Evolutionary conservation across 2,888 invertebrate genomes (phyloP).

Genomic region (Criorhina ranunculi): DNA sequence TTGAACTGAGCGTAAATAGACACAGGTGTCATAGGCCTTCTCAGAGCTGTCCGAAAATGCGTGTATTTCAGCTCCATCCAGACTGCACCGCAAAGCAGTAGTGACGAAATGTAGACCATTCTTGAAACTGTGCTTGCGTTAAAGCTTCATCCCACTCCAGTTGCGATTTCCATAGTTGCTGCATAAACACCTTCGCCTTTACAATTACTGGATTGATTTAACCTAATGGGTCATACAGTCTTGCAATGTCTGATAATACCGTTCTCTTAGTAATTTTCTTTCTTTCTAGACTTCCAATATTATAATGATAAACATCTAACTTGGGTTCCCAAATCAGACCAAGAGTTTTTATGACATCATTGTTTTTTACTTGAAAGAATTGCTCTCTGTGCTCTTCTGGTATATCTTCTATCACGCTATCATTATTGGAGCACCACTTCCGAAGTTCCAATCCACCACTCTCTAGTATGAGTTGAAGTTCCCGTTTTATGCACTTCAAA

Average conservation of each 20-base stretch:
- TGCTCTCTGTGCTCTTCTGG: background rate
- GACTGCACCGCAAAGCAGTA: no score
- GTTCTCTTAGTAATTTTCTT: constrained; percentile 28
- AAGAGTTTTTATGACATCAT: constrained; percentile 11
- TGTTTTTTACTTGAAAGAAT: constrained; percentile 1
- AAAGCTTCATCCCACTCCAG: constrained; percentile 34
- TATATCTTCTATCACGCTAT: background rate
- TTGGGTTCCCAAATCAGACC: constrained; percentile 18
- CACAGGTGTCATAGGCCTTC: constrained; percentile 40
- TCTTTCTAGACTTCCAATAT: background rate
- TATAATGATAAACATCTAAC: background rate
- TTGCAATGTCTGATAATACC: constrained; percentile 33
- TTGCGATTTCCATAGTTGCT: constrained; percentile 18
- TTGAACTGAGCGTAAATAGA: constrained; percentile 28
- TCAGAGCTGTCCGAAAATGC: constrained; percentile 54
- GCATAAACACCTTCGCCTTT: constrained; percentile 18
- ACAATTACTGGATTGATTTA: constrained; percentile 44
- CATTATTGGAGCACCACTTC: constrained; percentile 20
- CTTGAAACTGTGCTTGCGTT: constrained; percentile 24
- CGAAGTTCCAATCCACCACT: background rate
- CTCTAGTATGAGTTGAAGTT: background rate
- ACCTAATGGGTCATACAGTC: constrained; percentile 41
- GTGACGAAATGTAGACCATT: constrained; percentile 52
- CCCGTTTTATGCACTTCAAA: background rate
- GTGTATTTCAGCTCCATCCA: no score